Conservation (phyloP, 2,113 vertebrate species). For the Camelus bactrianus region DNA sequence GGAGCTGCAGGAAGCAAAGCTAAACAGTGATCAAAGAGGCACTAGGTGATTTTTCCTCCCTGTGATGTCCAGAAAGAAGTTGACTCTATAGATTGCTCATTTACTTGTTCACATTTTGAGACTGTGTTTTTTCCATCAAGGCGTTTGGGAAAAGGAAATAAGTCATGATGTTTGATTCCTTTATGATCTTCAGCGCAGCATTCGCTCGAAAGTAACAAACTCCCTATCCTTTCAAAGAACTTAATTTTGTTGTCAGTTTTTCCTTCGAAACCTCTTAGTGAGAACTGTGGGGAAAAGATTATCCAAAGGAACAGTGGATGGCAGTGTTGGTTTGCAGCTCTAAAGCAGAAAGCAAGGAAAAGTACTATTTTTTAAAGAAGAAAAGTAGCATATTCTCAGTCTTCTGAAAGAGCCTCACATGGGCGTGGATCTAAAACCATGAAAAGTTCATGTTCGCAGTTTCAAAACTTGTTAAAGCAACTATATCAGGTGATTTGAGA, state of each 20-base stretch:
- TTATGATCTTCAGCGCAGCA: not conserved
- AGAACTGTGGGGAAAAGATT: slow-evolving; percentile 70
- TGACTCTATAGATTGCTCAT: slow-evolving; percentile 6
- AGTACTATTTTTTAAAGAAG: slow-evolving; percentile 50
- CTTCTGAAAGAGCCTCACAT: slow-evolving; percentile 34
- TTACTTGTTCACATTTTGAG: slow-evolving; percentile 29
- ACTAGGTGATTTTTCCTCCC: not conserved
- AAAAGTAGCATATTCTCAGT: not conserved
- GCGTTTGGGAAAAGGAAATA: slow-evolving; percentile 47
- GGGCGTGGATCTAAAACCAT: not conserved
- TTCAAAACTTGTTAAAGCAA: slow-evolving; percentile 23
- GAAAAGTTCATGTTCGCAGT: not conserved
- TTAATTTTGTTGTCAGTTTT: slow-evolving; percentile 67
- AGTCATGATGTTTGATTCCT: slow-evolving; percentile 42
- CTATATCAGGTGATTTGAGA: not conserved
- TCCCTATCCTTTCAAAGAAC: slow-evolving; percentile 25
- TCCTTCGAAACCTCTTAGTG: slow-evolving; percentile 56
- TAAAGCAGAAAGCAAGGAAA: slow-evolving; percentile 58
- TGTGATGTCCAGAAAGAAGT: not conserved
- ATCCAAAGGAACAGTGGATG: slow-evolving; percentile 83
- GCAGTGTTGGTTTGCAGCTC: slow-evolving; percentile 83
- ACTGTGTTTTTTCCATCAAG: slow-evolving; percentile 3
- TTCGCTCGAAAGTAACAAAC: slow-evolving; percentile 51
- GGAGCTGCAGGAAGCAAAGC: not conserved
- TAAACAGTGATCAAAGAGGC: slow-evolving; percentile 34